Evolutionary conservation across 2,113 vertebrate genomes (phyloP).

Genomic region (Podarcis muralis): DNA sequence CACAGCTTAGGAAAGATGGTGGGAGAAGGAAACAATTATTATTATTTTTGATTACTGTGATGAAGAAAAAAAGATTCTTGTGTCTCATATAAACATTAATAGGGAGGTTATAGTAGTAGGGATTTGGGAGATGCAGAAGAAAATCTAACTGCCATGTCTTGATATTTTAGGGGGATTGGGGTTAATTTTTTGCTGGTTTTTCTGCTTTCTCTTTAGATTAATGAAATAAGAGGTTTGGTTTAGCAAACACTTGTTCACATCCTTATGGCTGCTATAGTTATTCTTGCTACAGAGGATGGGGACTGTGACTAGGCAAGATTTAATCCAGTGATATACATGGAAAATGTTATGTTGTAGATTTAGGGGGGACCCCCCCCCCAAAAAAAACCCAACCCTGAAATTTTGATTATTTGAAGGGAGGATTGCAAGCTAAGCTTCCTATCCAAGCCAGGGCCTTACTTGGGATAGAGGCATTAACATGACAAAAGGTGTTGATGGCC

Average conservation of each 20-base stretch:
- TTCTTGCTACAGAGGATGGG: not conserved
- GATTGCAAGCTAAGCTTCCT: no score
- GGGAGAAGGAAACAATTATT: conserved; percentile 8
- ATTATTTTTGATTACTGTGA: conserved; percentile 56
- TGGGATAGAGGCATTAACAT: no score
- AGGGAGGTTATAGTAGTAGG: conserved; percentile 17
- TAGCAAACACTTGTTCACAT: conserved; percentile 41
- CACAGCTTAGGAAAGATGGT: conserved; percentile 24
- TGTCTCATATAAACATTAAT: conserved; percentile 59
- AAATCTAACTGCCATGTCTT: conserved; percentile 39
- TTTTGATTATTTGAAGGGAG: no score
- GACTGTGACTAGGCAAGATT: conserved; percentile 4
- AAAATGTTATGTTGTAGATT: not conserved
- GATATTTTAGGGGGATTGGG: not conserved
- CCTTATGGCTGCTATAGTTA: conserved; percentile 21
- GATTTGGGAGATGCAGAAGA: conserved; percentile 30
- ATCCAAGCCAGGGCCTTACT: no score
- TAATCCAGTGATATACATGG: not conserved
- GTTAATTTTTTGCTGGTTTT: conserved; percentile 27
- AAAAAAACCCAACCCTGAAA: no score
- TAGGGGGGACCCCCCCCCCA: no score
- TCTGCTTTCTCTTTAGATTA: conserved; percentile 38
- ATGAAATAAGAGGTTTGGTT: conserved; percentile 45
- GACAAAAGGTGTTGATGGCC: no score
- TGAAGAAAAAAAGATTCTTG: conserved; percentile 52